Base-by-base conservation (phyloP, 2,113 vertebrate species). In the Mesocricetus auratus region DNA sequence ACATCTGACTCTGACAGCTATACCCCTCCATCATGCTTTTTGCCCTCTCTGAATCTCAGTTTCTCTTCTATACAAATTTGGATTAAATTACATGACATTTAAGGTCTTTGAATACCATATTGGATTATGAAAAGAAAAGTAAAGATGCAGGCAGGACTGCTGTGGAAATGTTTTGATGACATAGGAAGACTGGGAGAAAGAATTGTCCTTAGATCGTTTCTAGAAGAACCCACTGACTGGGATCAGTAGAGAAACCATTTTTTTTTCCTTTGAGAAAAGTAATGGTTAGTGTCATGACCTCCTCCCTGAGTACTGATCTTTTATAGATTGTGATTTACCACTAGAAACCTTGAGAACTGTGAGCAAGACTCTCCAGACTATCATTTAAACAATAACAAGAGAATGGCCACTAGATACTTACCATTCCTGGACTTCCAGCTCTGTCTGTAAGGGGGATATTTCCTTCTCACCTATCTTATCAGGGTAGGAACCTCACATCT, bases 401-500 rank as follows among this genome's bases (percentile, higher is more conserved):
- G 92, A 5, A 56, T 39, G 78, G 69, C 77, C 0, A 0, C 39
- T 77, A 89, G 89, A 0, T 81, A 47, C 89, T 3, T 0, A 16
- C 91, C 31, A 5, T 6, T 58, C 10, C 42, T 79, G 33, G 45
- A 8, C 39, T 68, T 93, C 60, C 2, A 66, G 33, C 33, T 16
- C n/a, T 58, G 45, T 31, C 91, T 58, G 7, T 0, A 82, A 73
- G 5, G 29, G 39, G 42, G 17, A 8, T 0, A 60, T 6, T 89
- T 83, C 56, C 19, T 58, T 87, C 15, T 92, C 1, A 64, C 11
- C 81, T 58, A 73, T 94, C 93, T 0, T 4, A 17, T 86, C 94
- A 93, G 94, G 98, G 94, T 95, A 98, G 95, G 96, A 60, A 66
- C 50, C 60, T 97, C 91, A 97, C 91, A 97, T 66, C 33, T 73